Conservation (phyloP, 2,797 vertebrate genomes). For the Austrolebias charrua region DNA sequence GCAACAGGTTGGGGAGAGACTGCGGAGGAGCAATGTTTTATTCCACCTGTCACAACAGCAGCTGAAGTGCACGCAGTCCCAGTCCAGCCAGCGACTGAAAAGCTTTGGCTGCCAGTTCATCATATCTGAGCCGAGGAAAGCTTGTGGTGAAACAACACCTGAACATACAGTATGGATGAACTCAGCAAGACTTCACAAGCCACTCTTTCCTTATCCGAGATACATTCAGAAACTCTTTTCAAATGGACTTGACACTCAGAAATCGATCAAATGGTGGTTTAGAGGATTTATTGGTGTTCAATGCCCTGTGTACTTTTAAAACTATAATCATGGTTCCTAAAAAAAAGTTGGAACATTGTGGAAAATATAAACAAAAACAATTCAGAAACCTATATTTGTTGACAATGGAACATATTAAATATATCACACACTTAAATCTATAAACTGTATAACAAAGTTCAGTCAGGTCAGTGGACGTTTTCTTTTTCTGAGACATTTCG, state of each 20-base stretch:
- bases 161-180: slow-evolving; percentile 21
- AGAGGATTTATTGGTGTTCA: slow-evolving; percentile 21
- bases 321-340: too few species aligned
- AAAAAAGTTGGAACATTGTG: too few species aligned
- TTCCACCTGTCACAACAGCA: slow-evolving; percentile 52
- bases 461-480: too few species aligned
- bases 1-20: slow-evolving; percentile 44
- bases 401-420: too few species aligned
- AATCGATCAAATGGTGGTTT: slow-evolving; percentile 29
- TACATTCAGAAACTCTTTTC: slow-evolving; percentile 4
- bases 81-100: slow-evolving; percentile 27
- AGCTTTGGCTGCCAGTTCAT: slow-evolving; percentile 35
- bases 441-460: too few species aligned
- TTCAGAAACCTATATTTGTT: too few species aligned
- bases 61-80: slow-evolving; percentile 34
- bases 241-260: not conserved
- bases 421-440: too few species aligned
- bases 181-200: not conserved
- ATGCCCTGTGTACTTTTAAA: slow-evolving; percentile 9
- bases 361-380: too few species aligned
- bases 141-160: slow-evolving; percentile 34
- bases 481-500: too few species aligned
- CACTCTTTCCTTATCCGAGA: not conserved
- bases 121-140: slow-evolving; percentile 21
- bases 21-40: slow-evolving; percentile 54